Conservation (phyloP, 2,113 vertebrate species). For the Muntiacus reevesi region DNA sequence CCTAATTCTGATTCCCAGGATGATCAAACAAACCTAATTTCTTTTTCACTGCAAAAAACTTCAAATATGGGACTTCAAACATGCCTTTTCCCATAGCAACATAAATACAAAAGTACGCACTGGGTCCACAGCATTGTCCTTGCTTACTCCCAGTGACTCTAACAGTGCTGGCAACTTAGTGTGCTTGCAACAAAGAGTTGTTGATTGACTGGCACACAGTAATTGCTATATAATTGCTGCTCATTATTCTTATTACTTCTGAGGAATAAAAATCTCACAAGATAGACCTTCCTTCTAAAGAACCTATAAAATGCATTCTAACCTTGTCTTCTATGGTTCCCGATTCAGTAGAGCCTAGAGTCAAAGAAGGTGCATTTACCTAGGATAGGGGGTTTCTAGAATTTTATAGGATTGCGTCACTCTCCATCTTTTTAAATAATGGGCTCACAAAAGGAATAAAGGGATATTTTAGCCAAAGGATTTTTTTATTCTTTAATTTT, state of each 20-base stretch:
- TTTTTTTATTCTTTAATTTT: background rate
- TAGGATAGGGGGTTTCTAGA: background rate
- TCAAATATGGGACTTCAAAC: background rate
- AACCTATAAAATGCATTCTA: background rate
- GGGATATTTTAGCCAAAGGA: background rate
- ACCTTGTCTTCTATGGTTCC: background rate
- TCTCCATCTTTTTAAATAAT: background rate
- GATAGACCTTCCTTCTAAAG: background rate
- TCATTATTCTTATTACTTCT: constrained; percentile 23
- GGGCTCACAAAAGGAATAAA: background rate
- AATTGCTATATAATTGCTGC: background rate
- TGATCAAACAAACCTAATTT: background rate
- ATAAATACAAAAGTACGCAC: background rate
- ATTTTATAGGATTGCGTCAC: background rate
- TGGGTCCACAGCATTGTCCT: background rate
- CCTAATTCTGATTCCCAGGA: background rate
- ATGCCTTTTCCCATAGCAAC: background rate
- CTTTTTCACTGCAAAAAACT: background rate
- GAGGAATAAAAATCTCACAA: background rate
- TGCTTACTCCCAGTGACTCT: background rate
- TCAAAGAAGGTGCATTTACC: background rate
- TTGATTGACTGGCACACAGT: background rate
- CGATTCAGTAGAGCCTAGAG: background rate
- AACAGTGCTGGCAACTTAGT: background rate
- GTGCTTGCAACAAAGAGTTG: background rate